Evolutionary conservation across 2,797 vertebrate genomes (phyloP).

Genomic region (Sebastes kiyomatsui): DNA sequence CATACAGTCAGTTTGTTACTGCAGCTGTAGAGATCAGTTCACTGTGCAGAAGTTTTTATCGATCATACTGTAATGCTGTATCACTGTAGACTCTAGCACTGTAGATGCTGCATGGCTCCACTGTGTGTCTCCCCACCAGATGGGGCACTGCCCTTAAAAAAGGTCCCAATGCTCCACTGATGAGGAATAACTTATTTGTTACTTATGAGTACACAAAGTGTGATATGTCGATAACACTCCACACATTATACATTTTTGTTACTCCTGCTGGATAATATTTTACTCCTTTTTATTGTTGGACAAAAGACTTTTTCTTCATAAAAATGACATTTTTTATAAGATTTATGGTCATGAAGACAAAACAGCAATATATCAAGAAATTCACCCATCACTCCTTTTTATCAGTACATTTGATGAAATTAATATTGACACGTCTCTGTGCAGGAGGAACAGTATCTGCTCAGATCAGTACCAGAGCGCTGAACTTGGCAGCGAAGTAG

Average conservation of each 20-base stretch:
- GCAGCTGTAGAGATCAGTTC: conserved; percentile 24
- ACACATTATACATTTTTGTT: conserved; percentile 12
- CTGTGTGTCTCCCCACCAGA: conserved; percentile 55
- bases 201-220: conserved; percentile 22
- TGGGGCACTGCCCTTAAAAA: conserved; percentile 46
- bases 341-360: neutral
- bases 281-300: conserved; percentile 1
- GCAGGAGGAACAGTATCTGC: neutral
- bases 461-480: neutral
- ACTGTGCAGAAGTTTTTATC: conserved; percentile 34
- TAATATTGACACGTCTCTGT: neutral
- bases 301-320: neutral
- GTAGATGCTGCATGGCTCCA: conserved; percentile 31
- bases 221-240: neutral
- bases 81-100: conserved; percentile 55
- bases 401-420: neutral
- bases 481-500: neutral
- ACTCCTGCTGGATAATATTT: conserved; percentile 8
- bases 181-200: conserved; percentile 30
- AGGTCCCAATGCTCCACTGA: neutral
- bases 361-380: neutral
- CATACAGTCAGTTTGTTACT: neutral
- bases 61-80: conserved; percentile 50
- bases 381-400: neutral
- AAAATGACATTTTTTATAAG: neutral